A percentile compares a stretch with the other conserved stretches of the same genome.
Conservation (phyloP, 2,888 invertebrate genomes). For the Idaea aversata region DNA sequence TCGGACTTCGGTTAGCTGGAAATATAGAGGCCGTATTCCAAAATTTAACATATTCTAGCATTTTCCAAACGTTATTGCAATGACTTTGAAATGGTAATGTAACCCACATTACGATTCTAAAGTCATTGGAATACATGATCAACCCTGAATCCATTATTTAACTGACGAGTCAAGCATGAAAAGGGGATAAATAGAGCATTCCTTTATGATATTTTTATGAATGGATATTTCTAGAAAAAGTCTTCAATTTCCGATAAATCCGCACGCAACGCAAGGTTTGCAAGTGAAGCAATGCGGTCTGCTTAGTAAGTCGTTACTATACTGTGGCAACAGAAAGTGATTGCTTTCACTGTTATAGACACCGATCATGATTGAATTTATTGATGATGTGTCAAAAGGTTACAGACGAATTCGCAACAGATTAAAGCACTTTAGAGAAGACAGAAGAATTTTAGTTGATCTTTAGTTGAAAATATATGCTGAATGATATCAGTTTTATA, state of each 20-base stretch:
- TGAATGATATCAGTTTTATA: too few relatives aligned
- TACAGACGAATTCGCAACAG: background rate
- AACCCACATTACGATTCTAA: too few relatives aligned
- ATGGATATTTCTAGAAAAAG: conserved; percentile 1
- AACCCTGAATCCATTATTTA: background rate
- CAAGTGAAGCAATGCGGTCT: background rate
- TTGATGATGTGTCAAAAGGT: too few relatives aligned
- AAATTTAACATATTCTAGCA: background rate
- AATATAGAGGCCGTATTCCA: too few relatives aligned
- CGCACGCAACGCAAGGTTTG: conserved; percentile 1
- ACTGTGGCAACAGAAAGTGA: background rate
- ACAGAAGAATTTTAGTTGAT: too few relatives aligned
- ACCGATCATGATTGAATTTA: background rate
- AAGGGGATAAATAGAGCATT: background rate
- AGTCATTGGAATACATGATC: background rate
- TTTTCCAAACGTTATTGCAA: background rate
- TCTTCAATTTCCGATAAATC: background rate
- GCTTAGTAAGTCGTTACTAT: background rate
- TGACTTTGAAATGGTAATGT: background rate
- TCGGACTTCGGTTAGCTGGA: too few relatives aligned
- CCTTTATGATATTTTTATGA: background rate
- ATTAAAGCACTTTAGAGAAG: too few relatives aligned
- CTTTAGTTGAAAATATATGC: too few relatives aligned
- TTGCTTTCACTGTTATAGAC: background rate
- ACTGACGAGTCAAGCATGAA: background rate